A percentile compares a stretch with the other conserved stretches of the same genome.
Evolutionary conservation across 35 echinoderm and acorn worm genomes (phyloP).

Genomic region (Heliocidaris erythrogramma): DNA sequence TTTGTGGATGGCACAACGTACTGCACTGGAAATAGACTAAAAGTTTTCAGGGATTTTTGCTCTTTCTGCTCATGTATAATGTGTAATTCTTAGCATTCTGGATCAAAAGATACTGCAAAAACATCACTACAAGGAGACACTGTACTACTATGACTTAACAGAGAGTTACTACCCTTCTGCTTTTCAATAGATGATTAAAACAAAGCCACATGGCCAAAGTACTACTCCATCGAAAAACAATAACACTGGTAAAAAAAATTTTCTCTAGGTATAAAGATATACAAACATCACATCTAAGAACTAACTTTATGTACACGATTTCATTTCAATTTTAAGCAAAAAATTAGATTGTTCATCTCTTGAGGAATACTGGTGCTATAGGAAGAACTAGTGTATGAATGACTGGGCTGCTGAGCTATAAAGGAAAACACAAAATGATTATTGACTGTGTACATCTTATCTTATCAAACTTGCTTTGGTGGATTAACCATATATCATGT

Average conservation of each 20-base stretch:
- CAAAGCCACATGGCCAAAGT: background rate
- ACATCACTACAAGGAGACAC: too few species aligned
- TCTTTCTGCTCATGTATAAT: too few species aligned
- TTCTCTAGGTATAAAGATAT: background rate
- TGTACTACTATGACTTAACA: too few species aligned
- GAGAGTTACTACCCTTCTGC: too few species aligned
- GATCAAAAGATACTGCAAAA: too few species aligned
- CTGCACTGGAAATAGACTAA: too few species aligned
- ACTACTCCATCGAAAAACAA: background rate
- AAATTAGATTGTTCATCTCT: background rate
- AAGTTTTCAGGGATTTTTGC: too few species aligned
- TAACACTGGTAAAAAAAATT: background rate
- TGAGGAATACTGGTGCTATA: background rate
- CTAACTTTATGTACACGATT: background rate
- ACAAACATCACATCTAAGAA: background rate
- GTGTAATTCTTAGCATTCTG: too few species aligned
- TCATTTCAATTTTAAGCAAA: background rate
- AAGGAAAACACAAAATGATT: background rate
- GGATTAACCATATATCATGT: background rate
- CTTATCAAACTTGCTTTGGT: slow-evolving; percentile 11
- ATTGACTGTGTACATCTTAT: background rate
- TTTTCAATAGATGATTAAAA: background rate
- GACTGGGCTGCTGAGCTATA: background rate
- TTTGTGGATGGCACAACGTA: too few species aligned
- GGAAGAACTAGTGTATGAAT: background rate